A percentile compares a stretch with the other conserved stretches of the same genome.
These are phyloP conservation scores for Hydrotaea diabolus DNA, from an alignment of 2,888 invertebrate genomes.

Conservation along the genomic window DNA sequence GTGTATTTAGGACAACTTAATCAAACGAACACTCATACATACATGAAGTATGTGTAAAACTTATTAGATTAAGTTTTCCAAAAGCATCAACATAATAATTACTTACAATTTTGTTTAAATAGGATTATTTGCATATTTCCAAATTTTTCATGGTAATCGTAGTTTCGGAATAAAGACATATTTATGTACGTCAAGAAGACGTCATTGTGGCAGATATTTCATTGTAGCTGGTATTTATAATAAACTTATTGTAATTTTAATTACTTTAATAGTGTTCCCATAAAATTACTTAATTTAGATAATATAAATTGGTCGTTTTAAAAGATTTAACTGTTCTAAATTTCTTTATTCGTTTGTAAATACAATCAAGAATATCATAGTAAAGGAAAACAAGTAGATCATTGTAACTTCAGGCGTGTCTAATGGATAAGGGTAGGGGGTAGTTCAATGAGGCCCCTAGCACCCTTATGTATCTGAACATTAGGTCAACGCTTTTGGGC, in stretches of 20 bases:
- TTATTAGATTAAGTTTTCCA: neutral
- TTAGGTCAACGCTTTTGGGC: too few species aligned
- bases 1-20: neutral
- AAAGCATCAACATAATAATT: neutral
- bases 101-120: neutral
- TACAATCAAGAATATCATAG: too few species aligned
- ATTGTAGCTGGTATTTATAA: conserved; percentile 1
- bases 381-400: too few species aligned
- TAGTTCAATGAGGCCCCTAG: too few species aligned
- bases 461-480: too few species aligned
- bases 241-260: conserved; percentile 24
- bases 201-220: neutral
- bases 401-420: too few species aligned
- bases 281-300: neutral
- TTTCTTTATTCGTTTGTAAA: neutral
- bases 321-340: neutral
- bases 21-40: neutral
- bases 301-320: neutral
- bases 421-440: too few species aligned
- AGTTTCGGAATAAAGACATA: too few species aligned
- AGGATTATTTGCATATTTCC: neutral
- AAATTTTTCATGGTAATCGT: neutral
- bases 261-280: neutral
- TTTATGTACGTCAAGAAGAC: neutral
- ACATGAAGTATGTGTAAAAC: neutral